Evolutionary conservation across 2,888 invertebrate species (phyloP).

Genomic region (Lasioglossum morio): DNA sequence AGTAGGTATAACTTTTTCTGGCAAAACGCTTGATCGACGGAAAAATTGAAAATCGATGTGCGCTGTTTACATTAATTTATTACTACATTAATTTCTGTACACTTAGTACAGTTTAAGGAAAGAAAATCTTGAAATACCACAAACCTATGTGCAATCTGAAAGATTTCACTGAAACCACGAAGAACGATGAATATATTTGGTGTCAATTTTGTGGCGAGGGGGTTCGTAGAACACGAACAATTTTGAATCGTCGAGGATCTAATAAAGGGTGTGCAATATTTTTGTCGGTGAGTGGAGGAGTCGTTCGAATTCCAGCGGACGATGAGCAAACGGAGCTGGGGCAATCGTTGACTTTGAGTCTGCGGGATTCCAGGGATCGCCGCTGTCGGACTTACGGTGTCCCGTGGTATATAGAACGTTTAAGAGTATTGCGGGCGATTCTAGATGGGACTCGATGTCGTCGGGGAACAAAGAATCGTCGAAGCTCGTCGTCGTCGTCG

Average conservation of each 20-base stretch:
- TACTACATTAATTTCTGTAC: not conserved
- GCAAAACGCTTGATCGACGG: too few relatives aligned
- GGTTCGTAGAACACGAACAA: not conserved
- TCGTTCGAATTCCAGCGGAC: not conserved
- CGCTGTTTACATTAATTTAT: too few relatives aligned
- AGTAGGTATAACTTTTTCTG: too few relatives aligned
- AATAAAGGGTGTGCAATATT: not conserved
- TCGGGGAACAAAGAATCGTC: not conserved
- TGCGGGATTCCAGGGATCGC: not conserved
- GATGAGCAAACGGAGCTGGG: not conserved
- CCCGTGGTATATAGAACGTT: constrained; percentile 1
- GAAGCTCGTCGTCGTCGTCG: constrained; percentile 10
- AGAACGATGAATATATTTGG: too few relatives aligned
- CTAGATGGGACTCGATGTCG: not conserved
- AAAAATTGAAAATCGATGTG: too few relatives aligned
- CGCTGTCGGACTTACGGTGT: not conserved
- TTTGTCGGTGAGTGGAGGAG: not conserved
- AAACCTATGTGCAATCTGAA: too few relatives aligned
- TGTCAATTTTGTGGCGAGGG: not conserved
- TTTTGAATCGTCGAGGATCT: not conserved
- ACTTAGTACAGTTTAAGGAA: too few relatives aligned
- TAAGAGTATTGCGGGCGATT: not conserved
- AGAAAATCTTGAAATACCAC: not conserved
- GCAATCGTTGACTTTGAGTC: not conserved
- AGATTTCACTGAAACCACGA: not conserved